Conservation (phyloP, 2,797 vertebrate species). For the Microcaecilia unicolor region DNA sequence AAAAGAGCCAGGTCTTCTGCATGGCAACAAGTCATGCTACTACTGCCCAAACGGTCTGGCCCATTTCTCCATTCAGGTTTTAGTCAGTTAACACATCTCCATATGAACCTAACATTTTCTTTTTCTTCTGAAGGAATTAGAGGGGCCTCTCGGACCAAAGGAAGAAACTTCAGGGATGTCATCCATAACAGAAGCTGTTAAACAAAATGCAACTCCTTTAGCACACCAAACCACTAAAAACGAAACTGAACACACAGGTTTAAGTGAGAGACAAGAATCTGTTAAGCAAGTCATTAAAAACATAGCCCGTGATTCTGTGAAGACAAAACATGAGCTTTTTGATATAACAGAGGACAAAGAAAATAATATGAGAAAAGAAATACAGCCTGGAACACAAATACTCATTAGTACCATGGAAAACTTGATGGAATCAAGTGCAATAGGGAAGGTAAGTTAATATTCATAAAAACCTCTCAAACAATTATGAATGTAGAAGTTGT, state of each 20-base stretch:
- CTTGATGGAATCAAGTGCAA: constrained; percentile 17
- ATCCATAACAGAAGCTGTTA: constrained; percentile 36
- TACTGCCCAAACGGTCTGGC: too few relatives aligned
- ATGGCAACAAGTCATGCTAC: too few relatives aligned
- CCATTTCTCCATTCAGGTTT: too few relatives aligned
- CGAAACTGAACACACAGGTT: constrained; percentile 35
- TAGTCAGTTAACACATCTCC: too few relatives aligned
- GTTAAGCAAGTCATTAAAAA: constrained; percentile 33
- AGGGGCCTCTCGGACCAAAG: constrained; percentile 27
- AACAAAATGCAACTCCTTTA: constrained; percentile 42
- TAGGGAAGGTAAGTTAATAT: constrained; percentile 30
- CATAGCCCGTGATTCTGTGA: constrained; percentile 19
- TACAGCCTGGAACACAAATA: too few relatives aligned
- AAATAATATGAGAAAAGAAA: too few relatives aligned
- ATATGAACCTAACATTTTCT: too few relatives aligned
- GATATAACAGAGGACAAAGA: background rate
- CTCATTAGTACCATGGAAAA: background rate
- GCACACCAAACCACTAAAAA: constrained; percentile 44
- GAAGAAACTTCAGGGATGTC: constrained; percentile 26
- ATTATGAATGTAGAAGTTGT: too few relatives aligned
- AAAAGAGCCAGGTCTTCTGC: too few relatives aligned
- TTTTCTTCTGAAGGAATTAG: constrained; percentile 39
- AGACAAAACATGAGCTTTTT: constrained; percentile 16
- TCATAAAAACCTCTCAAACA: too few relatives aligned
- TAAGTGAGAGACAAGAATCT: constrained; percentile 37